Conservation (phyloP, 1,140 invertebrate genomes). For the Zophobas atratus region DNA sequence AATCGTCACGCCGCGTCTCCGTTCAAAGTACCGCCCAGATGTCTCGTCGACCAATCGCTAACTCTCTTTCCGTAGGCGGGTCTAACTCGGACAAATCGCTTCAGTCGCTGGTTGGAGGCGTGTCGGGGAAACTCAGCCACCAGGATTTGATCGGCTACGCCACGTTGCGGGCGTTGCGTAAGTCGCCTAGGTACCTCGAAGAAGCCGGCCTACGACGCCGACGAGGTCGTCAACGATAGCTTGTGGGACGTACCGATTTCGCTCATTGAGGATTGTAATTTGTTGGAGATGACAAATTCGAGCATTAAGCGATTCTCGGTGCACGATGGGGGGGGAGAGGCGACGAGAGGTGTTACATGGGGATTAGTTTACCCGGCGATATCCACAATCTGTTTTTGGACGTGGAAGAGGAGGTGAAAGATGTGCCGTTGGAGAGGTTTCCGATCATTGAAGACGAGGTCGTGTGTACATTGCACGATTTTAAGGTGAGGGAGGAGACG, state of each 20-base stretch:
- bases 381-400: conserved; percentile 80
- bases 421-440: conserved; percentile 19
- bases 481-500: conserved; percentile 13
- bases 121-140: conserved; percentile 75
- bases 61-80: conserved; percentile 51
- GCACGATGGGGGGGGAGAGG: conserved; percentile 5
- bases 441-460: conserved; percentile 43
- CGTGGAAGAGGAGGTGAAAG: conserved; percentile 61
- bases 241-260: conserved; percentile 18
- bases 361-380: conserved; percentile 83
- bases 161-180: conserved; percentile 81
- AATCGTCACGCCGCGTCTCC: conserved; percentile 69
- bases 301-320: conserved; percentile 36
- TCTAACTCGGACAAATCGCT: conserved; percentile 61
- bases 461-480: conserved; percentile 14
- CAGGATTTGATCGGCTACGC: conserved; percentile 86
- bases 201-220: conserved; percentile 33
- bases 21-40: conserved; percentile 69
- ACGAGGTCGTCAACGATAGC: conserved; percentile 18
- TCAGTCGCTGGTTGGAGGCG: conserved; percentile 66
- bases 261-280: conserved; percentile 22
- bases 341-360: conserved; percentile 77
- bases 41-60: not conserved
- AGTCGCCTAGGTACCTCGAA: conserved; percentile 33
- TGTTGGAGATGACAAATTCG: not conserved